These are phyloP conservation scores for Aphelocoma coerulescens DNA, from an alignment of 2,113 vertebrate species.

Conservation along the genomic window DNA sequence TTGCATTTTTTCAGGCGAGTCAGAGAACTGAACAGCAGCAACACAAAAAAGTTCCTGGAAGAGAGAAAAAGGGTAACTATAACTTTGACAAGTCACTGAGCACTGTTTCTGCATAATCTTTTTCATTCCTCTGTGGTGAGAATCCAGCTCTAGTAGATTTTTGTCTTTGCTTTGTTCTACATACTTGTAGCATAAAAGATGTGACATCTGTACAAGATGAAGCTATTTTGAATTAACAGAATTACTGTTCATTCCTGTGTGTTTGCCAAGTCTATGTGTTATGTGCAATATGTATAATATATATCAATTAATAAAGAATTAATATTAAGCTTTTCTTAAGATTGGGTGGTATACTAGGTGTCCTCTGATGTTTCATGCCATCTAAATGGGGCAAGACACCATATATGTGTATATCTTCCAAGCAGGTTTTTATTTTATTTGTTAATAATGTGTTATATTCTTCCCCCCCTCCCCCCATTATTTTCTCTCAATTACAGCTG, in stretches of 20 bases:
- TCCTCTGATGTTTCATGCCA: background rate
- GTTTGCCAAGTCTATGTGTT: background rate
- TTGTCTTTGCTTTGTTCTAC: background rate
- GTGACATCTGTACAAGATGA: background rate
- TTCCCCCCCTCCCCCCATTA: background rate
- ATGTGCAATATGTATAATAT: background rate
- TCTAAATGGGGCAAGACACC: background rate
- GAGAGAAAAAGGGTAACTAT: slow-evolving; percentile 92
- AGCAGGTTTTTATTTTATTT: background rate
- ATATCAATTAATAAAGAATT: background rate
- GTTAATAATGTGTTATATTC: background rate
- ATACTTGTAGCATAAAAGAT: background rate
- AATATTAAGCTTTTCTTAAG: background rate
- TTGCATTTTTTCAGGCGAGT: slow-evolving; percentile 82
- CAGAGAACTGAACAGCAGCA: slow-evolving; percentile 96
- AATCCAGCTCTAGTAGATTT: background rate
- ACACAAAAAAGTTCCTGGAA: slow-evolving; percentile 98
- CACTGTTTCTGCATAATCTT: background rate
- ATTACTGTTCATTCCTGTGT: background rate
- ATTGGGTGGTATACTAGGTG: background rate
- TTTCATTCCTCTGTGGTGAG: background rate
- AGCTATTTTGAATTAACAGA: background rate
- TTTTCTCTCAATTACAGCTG: slow-evolving; percentile 73
- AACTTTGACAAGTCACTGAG: background rate
- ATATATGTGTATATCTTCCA: background rate